Conservation (phyloP, 2,888 invertebrate genomes). For the Yponomeuta malinellus region DNA sequence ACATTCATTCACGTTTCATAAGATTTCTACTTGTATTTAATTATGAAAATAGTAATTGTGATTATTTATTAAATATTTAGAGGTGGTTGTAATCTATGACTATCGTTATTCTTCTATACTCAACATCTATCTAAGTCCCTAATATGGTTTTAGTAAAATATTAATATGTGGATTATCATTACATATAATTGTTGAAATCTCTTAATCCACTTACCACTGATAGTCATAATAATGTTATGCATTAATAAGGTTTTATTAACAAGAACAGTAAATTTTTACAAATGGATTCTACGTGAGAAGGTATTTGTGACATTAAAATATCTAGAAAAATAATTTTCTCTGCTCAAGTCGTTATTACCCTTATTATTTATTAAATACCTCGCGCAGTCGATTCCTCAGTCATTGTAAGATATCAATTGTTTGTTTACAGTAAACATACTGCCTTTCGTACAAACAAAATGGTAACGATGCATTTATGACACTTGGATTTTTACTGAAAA, state of each 20-base stretch:
- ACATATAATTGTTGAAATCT: not conserved
- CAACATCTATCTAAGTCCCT: constrained; percentile 55
- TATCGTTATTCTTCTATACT: constrained; percentile 39
- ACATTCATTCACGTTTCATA: constrained; percentile 31
- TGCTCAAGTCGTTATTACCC: constrained; percentile 60
- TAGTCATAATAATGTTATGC: constrained; percentile 2
- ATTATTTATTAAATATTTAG: constrained; percentile 33
- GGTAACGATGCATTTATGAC: constrained; percentile 11
- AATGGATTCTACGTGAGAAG: constrained; percentile 53
- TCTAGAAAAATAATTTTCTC: constrained; percentile 71
- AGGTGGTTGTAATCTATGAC: constrained; percentile 20
- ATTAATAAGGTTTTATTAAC: constrained; percentile 27
- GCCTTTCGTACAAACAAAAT: constrained; percentile 15
- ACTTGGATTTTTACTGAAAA: constrained; percentile 4
- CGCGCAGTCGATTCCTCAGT: constrained; percentile 69
- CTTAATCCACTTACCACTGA: constrained; percentile 6
- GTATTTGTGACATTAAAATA: constrained; percentile 64
- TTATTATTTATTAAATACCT: constrained; percentile 45
- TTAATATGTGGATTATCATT: constrained; percentile 4
- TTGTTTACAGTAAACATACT: constrained; percentile 19
- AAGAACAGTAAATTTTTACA: constrained; percentile 58
- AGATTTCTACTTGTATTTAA: constrained; percentile 42
- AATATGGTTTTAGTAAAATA: constrained; percentile 11
- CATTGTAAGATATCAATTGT: constrained; percentile 36
- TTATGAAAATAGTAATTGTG: constrained; percentile 39